Conservation (phyloP, 2,888 invertebrate genomes). For the Spodoptera exigua region DNA sequence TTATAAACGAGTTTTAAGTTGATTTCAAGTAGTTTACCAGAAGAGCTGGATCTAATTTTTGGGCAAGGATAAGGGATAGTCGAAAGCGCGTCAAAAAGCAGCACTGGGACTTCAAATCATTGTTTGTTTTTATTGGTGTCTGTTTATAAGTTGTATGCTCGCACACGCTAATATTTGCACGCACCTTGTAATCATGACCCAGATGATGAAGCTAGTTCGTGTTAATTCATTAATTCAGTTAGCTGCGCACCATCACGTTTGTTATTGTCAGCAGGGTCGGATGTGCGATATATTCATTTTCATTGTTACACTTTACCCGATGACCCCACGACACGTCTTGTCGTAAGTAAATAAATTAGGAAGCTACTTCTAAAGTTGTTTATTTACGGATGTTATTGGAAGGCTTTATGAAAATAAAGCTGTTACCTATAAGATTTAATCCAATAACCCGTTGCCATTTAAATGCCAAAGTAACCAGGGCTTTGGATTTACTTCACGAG, state of each 20-base stretch:
- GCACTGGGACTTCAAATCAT: conserved; percentile 4
- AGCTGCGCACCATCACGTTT: conserved; percentile 56
- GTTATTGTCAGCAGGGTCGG: conserved; percentile 49
- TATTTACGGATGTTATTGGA: conserved; percentile 1
- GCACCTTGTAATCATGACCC: conserved; percentile 77
- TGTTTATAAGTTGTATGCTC: conserved; percentile 27
- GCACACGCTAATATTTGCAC: conserved; percentile 55
- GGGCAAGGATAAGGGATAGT: too few species aligned
- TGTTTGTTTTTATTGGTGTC: conserved; percentile 5
- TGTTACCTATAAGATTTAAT: too few species aligned
- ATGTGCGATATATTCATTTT: conserved; percentile 40
- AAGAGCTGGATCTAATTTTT: not conserved
- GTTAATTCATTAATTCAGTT: conserved; percentile 70
- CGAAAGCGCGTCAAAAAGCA: too few species aligned
- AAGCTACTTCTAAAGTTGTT: not conserved
- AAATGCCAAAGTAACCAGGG: too few species aligned
- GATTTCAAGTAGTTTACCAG: conserved; percentile 3
- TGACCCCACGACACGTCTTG: conserved; percentile 34
- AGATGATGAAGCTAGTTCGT: conserved; percentile 73
- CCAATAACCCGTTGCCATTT: too few species aligned
- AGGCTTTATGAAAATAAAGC: too few species aligned
- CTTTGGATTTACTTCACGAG: too few species aligned
- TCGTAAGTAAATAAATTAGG: conserved; percentile 13
- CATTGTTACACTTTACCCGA: conserved; percentile 9
- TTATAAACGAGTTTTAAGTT: too few species aligned